Evolutionary conservation across 2,113 vertebrate species (phyloP).

Genomic region (Eurystomus gularis): DNA sequence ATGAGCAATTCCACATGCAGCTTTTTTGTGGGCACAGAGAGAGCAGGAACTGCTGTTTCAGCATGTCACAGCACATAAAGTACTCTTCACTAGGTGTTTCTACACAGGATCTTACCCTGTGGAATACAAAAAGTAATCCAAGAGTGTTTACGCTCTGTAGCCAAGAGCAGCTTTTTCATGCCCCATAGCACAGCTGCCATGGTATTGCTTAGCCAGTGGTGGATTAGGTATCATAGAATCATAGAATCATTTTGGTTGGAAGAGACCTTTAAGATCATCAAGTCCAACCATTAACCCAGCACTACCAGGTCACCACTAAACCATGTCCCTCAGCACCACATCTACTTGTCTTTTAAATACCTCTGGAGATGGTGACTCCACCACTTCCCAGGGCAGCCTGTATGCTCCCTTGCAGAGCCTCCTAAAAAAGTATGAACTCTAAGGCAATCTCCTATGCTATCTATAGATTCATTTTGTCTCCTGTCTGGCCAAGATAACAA

Average conservation of each 20-base stretch:
- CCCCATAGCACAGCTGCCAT: neutral
- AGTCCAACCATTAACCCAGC: no score
- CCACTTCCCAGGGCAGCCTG: no score
- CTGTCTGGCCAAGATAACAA: neutral
- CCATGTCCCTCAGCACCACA: no score
- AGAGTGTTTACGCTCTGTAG: neutral
- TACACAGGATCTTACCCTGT: neutral
- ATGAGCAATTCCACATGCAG: neutral
- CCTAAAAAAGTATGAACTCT: neutral
- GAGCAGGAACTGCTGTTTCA: neutral
- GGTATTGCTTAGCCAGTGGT: fast-evolving
- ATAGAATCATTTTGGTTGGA: no score
- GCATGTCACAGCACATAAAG: neutral
- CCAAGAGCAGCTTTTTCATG: neutral
- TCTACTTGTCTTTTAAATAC: no score
- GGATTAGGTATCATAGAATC: neutral
- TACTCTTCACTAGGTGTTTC: neutral
- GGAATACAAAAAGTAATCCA: neutral
- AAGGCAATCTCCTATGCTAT: neutral
- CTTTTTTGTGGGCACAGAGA: neutral
- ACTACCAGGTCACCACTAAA: no score
- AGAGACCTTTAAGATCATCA: no score
- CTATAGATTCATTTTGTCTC: neutral
- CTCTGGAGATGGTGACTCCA: no score
- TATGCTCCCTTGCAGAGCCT: fast-evolving